phyloP scores from a whole-genome alignment of 2,888 invertebrate species.

The Harmothoe impar region DNA sequence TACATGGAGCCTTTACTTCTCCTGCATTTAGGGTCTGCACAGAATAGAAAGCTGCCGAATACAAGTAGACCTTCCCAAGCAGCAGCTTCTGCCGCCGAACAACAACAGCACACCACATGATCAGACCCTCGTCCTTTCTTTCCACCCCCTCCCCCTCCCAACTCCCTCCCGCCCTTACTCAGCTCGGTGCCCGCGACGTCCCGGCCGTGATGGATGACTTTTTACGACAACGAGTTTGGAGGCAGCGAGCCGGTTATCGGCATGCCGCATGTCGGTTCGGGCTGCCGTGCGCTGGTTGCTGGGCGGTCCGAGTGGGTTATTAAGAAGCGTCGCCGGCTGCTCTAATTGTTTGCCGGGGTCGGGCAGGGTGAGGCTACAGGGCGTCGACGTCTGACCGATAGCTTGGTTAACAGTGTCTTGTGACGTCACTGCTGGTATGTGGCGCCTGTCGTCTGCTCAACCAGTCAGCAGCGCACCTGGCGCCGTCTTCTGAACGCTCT shows the following conservation, averaged over 20 bases:
- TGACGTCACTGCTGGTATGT: neutral
- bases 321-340: slow-evolving; percentile 29
- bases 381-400: slow-evolving; percentile 30
- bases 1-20: too few relatives aligned
- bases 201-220: slow-evolving; percentile 4
- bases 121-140: neutral
- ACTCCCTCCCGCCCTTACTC: neutral
- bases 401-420: slow-evolving; percentile 23
- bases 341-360: slow-evolving; percentile 35
- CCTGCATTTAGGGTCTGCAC: too few relatives aligned
- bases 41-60: too few relatives aligned
- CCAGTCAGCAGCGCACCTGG: too few relatives aligned
- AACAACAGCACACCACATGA: neutral
- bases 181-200: neutral
- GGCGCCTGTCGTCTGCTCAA: neutral
- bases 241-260: slow-evolving; percentile 32
- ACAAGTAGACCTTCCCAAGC: too few relatives aligned
- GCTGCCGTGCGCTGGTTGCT: slow-evolving; percentile 19
- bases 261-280: slow-evolving; percentile 15
- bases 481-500: too few relatives aligned
- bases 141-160: neutral
- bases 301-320: neutral
- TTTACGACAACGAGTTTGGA: slow-evolving; percentile 12
- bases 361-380: neutral
- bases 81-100: neutral